Evolutionary conservation across 2,113 vertebrate species (phyloP), one percentile per base, ranked within the genome.

Genomic region (Pholis gunnellus): DNA sequence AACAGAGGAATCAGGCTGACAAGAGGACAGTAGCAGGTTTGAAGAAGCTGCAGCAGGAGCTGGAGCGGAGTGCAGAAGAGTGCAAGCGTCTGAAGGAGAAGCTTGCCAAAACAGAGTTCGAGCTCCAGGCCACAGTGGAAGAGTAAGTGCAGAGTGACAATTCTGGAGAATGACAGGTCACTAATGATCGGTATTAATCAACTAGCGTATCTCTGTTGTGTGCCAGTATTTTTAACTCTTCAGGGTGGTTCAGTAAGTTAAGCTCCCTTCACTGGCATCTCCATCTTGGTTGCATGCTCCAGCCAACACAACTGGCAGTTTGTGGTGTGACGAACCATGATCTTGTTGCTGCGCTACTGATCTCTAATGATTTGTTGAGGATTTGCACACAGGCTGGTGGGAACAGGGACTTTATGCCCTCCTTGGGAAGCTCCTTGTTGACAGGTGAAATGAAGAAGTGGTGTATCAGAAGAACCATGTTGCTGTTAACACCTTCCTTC

Each of bases 51-150:
- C 95, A 94, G 75, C 87, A 88, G 84, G 94, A 94, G 56, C 94
- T 97, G 6, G 94, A 96, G 72, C 59, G 85, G 54, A 95, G 92
- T 60, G 29, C 85, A 61, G 86, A 95, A 4, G 97, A 97, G 88
- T 96, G 94, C 56, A 91, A 94, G 25, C 59, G 44, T 36, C 91
- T 98, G 83, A 94, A 91, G 86, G 95, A 94, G 60, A 96, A 95
- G 70, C 94, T 98, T 9, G 85, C 95, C 69, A 97, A 97, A 83
- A 95, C 94, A 0, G 98, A 99, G 91, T 95, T 81, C 3, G 97
- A 99, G 31, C 97, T 99, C 50, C 94, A 95, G 80, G 95, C 89
- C 66, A 95, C 96, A 75, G 89, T 99, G n/a, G 98, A 99, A 67
- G 98, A 99, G 98, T 99, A 92, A 97, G 97, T 95, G 11, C 36